Evolutionary conservation across 2,797 vertebrate genomes (phyloP).

Genomic region (Knipowitschia caucasica): DNA sequence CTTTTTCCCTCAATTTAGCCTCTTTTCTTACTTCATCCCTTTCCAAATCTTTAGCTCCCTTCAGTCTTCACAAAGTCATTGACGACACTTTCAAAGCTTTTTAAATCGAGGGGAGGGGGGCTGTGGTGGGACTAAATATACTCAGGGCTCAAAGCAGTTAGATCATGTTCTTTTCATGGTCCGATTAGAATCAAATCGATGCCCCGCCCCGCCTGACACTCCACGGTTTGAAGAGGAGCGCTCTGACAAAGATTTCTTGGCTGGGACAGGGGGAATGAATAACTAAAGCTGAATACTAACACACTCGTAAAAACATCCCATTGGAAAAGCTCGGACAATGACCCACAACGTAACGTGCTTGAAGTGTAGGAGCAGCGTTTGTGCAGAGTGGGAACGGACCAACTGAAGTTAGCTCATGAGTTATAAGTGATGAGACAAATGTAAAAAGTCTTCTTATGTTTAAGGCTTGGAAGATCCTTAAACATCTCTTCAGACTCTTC

Average conservation of each 20-base stretch:
- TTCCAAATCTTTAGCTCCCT: constrained; percentile 75
- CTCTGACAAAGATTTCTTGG: constrained; percentile 90
- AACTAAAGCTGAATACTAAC: constrained; percentile 98
- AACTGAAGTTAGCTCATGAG: constrained; percentile 22
- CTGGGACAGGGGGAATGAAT: constrained; percentile 86
- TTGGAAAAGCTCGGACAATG: constrained; percentile 83
- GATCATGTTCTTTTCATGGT: constrained; percentile 99
- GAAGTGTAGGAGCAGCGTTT: constrained; percentile 57
- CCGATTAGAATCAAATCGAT: constrained; percentile 99
- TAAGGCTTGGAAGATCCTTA: too few species aligned
- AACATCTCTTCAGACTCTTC: too few species aligned
- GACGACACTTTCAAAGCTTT: constrained; percentile 99
- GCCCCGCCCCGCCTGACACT: constrained; percentile 90
- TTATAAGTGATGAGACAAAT: neutral
- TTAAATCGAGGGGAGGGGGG: constrained; percentile 88
- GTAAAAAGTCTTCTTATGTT: too few species aligned
- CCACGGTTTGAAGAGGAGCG: constrained; percentile 90
- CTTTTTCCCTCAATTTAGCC: constrained; percentile 59
- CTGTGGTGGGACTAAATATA: constrained; percentile 94
- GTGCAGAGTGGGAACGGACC: constrained; percentile 34
- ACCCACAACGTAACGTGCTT: constrained; percentile 75
- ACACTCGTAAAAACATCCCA: constrained; percentile 82
- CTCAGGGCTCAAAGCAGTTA: constrained; percentile 99
- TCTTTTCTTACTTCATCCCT: constrained; percentile 55
- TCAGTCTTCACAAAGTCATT: constrained; percentile 95